A percentile compares a stretch with the other conserved stretches of the same genome.
Conservation (phyloP, 2,113 vertebrate genomes). For the Pungitius pungitius region DNA sequence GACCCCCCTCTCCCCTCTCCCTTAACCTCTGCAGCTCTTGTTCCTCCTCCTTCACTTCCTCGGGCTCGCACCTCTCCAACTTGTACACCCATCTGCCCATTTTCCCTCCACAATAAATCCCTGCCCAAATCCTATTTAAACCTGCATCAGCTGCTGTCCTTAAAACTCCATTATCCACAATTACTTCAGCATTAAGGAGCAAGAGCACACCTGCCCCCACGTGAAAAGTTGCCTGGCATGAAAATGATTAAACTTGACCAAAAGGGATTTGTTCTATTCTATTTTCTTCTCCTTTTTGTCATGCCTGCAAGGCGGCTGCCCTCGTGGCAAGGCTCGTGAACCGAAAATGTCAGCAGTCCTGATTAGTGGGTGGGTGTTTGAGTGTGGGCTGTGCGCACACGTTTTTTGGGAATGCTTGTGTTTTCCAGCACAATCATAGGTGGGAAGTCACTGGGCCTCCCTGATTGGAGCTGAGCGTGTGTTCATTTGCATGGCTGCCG, state of each 20-base stretch:
- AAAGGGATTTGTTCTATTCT: constrained; percentile 70
- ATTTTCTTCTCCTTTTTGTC: constrained; percentile 44
- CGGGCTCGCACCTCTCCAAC: constrained; percentile 51
- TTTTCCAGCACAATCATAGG: constrained; percentile 33
- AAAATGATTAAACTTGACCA: constrained; percentile 72
- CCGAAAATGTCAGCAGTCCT: constrained; percentile 51
- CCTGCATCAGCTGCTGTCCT: constrained; percentile 78
- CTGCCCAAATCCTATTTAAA: constrained; percentile 79
- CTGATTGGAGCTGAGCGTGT: constrained; percentile 38
- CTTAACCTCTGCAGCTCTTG: constrained; percentile 50
- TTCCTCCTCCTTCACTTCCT: constrained; percentile 34
- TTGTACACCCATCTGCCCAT: constrained; percentile 63
- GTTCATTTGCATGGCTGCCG: constrained; percentile 30
- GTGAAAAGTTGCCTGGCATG: constrained; percentile 65
- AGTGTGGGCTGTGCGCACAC: constrained; percentile 39
- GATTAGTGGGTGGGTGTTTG: constrained; percentile 53
- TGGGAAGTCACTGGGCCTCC: constrained; percentile 43
- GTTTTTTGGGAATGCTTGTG: constrained; percentile 45
- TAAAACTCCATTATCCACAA: constrained; percentile 84
- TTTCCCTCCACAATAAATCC: constrained; percentile 71
- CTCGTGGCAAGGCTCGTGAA: constrained; percentile 50
- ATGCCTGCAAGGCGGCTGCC: constrained; percentile 47
- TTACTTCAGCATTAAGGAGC: constrained; percentile 78
- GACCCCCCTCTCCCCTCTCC: constrained; percentile 11
- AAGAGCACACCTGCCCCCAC: constrained; percentile 73